These are phyloP conservation scores for Drosophila mimica DNA, from an alignment of 2,888 invertebrate species.

Conservation along the genomic window DNA sequence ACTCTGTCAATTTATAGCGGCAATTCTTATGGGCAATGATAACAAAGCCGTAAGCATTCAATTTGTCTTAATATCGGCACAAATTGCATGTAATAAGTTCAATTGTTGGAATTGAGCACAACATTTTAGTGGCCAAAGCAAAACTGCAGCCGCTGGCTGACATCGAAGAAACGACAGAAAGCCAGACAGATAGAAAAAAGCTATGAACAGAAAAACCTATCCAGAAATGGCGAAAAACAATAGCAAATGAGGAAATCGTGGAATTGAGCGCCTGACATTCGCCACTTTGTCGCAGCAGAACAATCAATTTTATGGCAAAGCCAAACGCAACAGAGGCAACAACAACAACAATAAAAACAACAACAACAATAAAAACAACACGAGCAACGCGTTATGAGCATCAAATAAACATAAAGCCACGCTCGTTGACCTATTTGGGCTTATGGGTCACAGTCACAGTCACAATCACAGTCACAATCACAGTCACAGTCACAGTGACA, in stretches of 20 bases:
- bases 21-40: slow-evolving; percentile 39
- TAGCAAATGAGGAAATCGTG: slow-evolving; percentile 41
- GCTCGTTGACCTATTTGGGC: slow-evolving; percentile 65
- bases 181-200: not conserved
- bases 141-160: slow-evolving; percentile 46
- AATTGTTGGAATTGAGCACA: slow-evolving; percentile 35
- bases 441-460: slow-evolving; percentile 58
- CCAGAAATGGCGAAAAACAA: slow-evolving; percentile 24
- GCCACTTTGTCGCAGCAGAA: slow-evolving; percentile 42
- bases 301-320: slow-evolving; percentile 67
- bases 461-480: too few relatives aligned
- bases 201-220: not conserved
- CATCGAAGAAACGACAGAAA: slow-evolving; percentile 1
- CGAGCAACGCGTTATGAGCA: slow-evolving; percentile 52
- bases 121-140: slow-evolving; percentile 28
- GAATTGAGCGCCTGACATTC: slow-evolving; percentile 37
- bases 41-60: slow-evolving; percentile 48
- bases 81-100: slow-evolving; percentile 69
- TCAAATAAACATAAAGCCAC: slow-evolving; percentile 69
- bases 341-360: slow-evolving; percentile 1
- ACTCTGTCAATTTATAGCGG: slow-evolving; percentile 27
- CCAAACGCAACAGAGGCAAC: slow-evolving; percentile 27
- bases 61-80: slow-evolving; percentile 65
- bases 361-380: slow-evolving; percentile 16
- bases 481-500: slow-evolving; percentile 12